phyloP scores from a whole-genome alignment of 2,113 vertebrate genomes.

The Brienomyrus longianalis region DNA sequence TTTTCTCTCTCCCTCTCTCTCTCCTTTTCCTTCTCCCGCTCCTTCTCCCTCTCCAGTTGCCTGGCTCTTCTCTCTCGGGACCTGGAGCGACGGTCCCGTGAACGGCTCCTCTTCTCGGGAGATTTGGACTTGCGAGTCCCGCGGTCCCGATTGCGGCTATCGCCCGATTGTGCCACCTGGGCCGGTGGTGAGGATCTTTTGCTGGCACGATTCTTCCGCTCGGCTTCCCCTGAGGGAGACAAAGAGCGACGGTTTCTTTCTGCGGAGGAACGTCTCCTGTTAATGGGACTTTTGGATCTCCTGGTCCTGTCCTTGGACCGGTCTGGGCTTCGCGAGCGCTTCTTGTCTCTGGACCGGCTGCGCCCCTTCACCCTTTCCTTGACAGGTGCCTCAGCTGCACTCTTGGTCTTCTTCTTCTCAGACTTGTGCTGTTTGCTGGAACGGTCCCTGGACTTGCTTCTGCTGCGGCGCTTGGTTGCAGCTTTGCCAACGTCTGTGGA shows the following conservation, averaged over 20 bases:
- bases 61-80: constrained; percentile 18
- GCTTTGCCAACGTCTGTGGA: constrained; percentile 72
- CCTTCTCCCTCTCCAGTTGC: constrained; percentile 12
- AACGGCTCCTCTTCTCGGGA: constrained; percentile 61
- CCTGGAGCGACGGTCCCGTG: constrained; percentile 42
- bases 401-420: constrained; percentile 23
- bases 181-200: neutral
- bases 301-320: constrained; percentile 19
- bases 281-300: constrained; percentile 29
- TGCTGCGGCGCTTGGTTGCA: constrained; percentile 72
- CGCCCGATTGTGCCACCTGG: neutral
- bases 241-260: constrained; percentile 9
- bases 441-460: constrained; percentile 26
- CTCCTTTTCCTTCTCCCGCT: neutral
- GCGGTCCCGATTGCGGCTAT: constrained; percentile 15
- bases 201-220: neutral
- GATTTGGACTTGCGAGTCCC: constrained; percentile 29
- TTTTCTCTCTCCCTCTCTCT: neutral
- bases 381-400: neutral
- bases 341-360: constrained; percentile 13
- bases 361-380: constrained; percentile 18
- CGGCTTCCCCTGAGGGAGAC: constrained; percentile 4
- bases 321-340: constrained; percentile 24
- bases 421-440: constrained; percentile 4
- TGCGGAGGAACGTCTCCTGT: constrained; percentile 12